Evolutionary conservation across 2,113 vertebrate species (phyloP).

Genomic region (Micronycteris hirsuta): DNA sequence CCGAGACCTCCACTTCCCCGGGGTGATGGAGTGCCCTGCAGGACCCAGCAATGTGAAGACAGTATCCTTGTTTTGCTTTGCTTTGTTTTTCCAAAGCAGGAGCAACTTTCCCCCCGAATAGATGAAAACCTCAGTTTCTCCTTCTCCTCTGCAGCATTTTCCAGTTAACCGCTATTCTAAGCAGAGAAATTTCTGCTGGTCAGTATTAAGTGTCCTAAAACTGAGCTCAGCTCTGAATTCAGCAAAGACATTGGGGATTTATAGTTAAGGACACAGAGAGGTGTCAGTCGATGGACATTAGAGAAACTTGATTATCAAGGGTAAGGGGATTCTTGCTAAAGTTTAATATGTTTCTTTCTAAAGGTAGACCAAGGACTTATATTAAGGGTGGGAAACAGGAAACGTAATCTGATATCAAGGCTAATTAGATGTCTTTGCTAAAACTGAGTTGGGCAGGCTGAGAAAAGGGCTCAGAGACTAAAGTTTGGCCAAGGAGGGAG

Average conservation of each 20-base stretch:
- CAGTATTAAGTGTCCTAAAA: not conserved
- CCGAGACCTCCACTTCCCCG: not conserved
- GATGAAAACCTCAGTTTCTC: not conserved
- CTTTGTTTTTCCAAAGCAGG: not conserved
- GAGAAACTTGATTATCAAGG: not conserved
- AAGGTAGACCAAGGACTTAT: not conserved
- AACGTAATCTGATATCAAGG: not conserved
- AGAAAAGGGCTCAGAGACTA: not conserved
- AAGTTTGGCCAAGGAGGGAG: not conserved
- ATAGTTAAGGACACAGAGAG: not conserved
- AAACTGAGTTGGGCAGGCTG: not conserved
- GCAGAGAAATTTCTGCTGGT: not conserved
- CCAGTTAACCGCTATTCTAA: not conserved
- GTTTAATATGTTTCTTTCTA: not conserved
- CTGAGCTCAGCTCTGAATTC: not conserved
- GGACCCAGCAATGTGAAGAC: not conserved
- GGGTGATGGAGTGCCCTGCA: too few species aligned
- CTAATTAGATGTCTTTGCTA: not conserved
- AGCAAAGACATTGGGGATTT: not conserved
- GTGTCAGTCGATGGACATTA: not conserved
- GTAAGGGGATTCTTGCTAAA: not conserved
- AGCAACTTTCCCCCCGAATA: not conserved
- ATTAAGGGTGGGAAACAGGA: not conserved
- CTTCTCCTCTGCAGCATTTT: not conserved
- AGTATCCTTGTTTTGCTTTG: not conserved